Conservation (phyloP, 2,113 vertebrate genomes). For the Corythaeola cristata region DNA sequence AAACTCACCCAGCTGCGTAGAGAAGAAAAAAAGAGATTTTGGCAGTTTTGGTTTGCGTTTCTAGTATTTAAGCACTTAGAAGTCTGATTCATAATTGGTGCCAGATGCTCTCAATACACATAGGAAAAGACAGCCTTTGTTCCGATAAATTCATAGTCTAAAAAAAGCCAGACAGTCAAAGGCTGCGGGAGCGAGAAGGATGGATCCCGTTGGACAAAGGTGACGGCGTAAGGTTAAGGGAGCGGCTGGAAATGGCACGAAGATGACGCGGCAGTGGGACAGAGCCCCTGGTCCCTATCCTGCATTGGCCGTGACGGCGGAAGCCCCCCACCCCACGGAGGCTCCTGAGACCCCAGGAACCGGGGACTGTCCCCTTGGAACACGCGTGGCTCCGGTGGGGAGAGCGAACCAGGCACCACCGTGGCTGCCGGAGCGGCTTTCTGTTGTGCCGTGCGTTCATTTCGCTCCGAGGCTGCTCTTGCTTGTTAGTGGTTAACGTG, state of each 20-base stretch:
- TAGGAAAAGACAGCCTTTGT: background rate
- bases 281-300: background rate
- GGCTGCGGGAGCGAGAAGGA: background rate
- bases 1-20: background rate
- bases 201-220: background rate
- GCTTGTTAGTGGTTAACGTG: background rate
- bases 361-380: rapidly evolving
- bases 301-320: background rate
- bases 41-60: constrained; percentile 1
- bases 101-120: constrained; percentile 29
- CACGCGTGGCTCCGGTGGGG: background rate
- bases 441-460: background rate
- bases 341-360: background rate
- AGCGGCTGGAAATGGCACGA: rapidly evolving
- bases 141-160: background rate
- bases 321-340: background rate
- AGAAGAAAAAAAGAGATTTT: background rate
- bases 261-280: rapidly evolving
- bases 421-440: background rate
- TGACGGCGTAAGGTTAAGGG: background rate
- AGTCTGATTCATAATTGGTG: constrained; percentile 1
- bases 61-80: background rate
- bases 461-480: background rate
- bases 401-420: background rate
- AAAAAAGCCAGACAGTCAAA: background rate